phyloP scores from a whole-genome alignment of 2,113 vertebrate genomes.

The Podocnemis expansa region DNA sequence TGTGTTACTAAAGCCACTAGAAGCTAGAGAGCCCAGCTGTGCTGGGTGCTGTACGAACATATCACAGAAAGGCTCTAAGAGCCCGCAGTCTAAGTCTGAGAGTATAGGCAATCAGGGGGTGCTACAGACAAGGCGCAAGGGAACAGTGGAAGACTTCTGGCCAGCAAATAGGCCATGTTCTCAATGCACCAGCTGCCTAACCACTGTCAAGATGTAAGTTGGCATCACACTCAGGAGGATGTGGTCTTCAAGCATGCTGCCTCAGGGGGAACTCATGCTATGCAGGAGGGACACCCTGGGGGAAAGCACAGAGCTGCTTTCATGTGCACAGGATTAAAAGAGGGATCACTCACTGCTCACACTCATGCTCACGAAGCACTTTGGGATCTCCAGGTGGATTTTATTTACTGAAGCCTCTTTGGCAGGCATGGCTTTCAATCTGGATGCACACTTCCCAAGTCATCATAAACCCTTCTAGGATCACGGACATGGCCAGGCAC shows the following conservation, averaged over 20 bases:
- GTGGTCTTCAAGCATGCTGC: too few species aligned
- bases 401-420: background rate
- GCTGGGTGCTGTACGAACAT: background rate
- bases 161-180: too few species aligned
- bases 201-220: too few species aligned
- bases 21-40: background rate
- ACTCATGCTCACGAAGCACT: background rate
- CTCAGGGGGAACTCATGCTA: too few species aligned
- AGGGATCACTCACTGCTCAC: background rate
- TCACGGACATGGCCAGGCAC: background rate
- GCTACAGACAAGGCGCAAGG: too few species aligned
- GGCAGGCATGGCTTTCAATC: accelerated
- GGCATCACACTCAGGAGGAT: background rate
- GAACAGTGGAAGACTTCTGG: too few species aligned
- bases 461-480: background rate
- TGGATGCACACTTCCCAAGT: background rate
- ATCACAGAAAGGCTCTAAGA: background rate
- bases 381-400: background rate
- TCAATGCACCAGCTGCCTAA: too few species aligned
- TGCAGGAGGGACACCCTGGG: background rate
- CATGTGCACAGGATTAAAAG: background rate
- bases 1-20: background rate
- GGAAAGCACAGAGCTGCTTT: background rate
- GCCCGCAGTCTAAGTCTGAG: background rate
- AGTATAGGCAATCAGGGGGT: background rate